A percentile compares a stretch with the other conserved stretches of the same genome.
Conservation (phyloP, 2,113 vertebrate species). For the Etheostoma spectabile region DNA sequence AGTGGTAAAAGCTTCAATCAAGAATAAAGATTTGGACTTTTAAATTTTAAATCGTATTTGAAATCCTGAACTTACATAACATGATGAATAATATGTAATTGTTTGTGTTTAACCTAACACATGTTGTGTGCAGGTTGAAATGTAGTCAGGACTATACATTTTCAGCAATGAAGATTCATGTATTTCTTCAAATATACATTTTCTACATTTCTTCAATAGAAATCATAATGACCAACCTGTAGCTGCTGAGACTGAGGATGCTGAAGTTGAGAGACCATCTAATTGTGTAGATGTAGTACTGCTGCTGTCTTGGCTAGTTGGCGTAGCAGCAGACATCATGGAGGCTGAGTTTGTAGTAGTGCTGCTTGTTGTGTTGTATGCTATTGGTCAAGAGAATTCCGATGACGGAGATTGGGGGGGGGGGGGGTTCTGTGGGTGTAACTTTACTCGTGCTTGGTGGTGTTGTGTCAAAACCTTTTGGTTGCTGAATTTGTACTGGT, state of each 20-base stretch:
- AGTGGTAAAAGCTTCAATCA: neutral
- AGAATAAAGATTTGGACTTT: neutral
- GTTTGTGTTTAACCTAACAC: neutral
- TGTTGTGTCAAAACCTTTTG: neutral
- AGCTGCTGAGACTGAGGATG: neutral
- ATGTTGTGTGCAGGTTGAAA: too few species aligned
- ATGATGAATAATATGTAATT: too few species aligned
- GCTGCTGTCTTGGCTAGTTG: neutral
- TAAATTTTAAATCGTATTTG: neutral
- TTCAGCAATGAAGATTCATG: too few species aligned
- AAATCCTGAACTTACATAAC: neutral
- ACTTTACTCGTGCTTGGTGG: neutral
- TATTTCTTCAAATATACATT: too few species aligned
- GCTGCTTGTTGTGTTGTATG: neutral
- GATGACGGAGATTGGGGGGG: too few species aligned
- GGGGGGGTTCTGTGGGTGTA: too few species aligned
- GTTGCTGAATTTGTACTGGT: too few species aligned
- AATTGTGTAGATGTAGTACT: neutral
- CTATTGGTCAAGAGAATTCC: too few species aligned
- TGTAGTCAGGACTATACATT: too few species aligned
- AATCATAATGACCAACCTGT: too few species aligned
- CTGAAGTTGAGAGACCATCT: neutral
- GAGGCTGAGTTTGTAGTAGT: neutral
- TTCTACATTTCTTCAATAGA: too few species aligned
- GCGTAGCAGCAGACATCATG: neutral